Conservation (phyloP, 1,140 invertebrate species). For the Homalodisca vitripennis region DNA sequence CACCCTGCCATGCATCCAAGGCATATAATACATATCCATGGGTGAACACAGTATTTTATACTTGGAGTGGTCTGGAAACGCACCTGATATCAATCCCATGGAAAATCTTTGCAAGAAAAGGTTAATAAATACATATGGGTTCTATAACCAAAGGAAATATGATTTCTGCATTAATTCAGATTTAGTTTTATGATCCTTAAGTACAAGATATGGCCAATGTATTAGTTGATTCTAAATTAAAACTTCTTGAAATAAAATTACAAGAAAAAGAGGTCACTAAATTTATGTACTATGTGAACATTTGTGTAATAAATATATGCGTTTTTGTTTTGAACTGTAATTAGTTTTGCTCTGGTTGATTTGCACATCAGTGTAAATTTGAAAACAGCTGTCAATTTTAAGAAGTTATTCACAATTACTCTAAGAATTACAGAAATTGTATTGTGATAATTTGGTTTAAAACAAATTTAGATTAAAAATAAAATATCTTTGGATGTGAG, state of each 20-base stretch:
- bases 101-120: background rate
- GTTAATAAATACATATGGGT: background rate
- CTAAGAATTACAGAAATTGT: too few relatives aligned
- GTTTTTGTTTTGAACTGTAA: conserved; percentile 10
- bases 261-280: background rate
- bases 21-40: background rate
- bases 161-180: background rate
- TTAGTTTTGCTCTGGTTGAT: background rate
- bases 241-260: background rate
- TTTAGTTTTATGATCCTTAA: background rate
- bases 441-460: too few relatives aligned
- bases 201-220: background rate
- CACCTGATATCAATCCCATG: background rate
- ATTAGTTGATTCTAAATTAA: background rate
- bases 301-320: background rate
- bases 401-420: too few relatives aligned
- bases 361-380: background rate
- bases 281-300: background rate
- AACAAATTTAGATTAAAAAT: too few relatives aligned
- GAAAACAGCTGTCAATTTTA: too few relatives aligned
- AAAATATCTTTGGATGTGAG: too few relatives aligned
- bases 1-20: conserved; percentile 10
- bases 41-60: background rate
- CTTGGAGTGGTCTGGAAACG: conserved; percentile 2
- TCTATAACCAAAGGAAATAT: background rate